phyloP scores from a whole-genome alignment of 2,888 invertebrate species.

The Carcina quercana region DNA sequence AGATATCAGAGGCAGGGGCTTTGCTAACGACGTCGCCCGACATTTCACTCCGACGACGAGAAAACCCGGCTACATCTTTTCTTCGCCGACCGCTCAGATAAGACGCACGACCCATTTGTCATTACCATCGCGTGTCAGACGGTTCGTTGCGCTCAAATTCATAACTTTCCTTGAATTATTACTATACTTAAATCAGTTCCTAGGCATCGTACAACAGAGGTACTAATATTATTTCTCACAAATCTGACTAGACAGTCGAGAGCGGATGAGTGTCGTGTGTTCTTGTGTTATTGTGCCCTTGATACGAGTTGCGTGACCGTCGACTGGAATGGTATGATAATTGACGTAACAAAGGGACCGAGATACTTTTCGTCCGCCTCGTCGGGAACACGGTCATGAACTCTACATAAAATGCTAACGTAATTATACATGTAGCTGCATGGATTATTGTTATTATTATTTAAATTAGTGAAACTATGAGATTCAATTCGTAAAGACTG shows the following conservation, averaged over 20 bases:
- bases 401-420: too few relatives aligned
- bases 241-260: too few relatives aligned
- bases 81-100: constrained; percentile 41
- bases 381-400: constrained; percentile 17
- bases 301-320: constrained; percentile 39
- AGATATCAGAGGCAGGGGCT: constrained; percentile 44
- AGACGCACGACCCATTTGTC: constrained; percentile 51
- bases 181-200: too few relatives aligned
- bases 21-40: constrained; percentile 45
- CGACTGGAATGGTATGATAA: constrained; percentile 34
- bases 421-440: too few relatives aligned
- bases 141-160: constrained; percentile 29
- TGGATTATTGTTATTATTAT: too few relatives aligned
- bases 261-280: constrained; percentile 15
- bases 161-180: constrained; percentile 20
- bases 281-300: constrained; percentile 28
- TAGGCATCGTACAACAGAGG: too few relatives aligned
- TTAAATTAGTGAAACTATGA: too few relatives aligned
- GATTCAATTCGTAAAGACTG: too few relatives aligned
- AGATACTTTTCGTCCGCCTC: constrained; percentile 12
- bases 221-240: too few relatives aligned
- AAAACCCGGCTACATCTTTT: constrained; percentile 44
- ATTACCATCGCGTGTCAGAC: constrained; percentile 43
- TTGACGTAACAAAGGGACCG: constrained; percentile 29
- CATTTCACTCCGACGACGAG: constrained; percentile 41